These are phyloP conservation scores for Syritta pipiens DNA, from an alignment of 2,888 invertebrate genomes.

Conservation along the genomic window DNA sequence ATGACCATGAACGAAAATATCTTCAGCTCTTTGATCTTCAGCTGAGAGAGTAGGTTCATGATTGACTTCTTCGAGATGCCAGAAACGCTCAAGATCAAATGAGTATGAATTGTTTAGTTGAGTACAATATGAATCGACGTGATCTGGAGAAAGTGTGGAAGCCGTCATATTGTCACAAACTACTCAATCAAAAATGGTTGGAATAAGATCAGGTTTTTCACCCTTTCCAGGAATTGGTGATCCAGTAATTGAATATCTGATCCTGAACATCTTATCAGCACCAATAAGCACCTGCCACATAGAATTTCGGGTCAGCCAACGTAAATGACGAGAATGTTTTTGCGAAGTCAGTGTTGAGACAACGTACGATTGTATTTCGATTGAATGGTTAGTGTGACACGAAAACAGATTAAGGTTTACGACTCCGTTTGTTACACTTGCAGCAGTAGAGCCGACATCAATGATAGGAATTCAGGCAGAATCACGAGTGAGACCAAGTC, in stretches of 20 bases:
- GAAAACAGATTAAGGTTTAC: background rate
- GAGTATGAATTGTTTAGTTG: background rate
- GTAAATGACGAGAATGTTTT: background rate
- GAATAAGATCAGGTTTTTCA: background rate
- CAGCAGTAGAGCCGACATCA: no score
- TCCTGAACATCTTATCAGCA: background rate
- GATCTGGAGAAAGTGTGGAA: background rate
- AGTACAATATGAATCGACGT: background rate
- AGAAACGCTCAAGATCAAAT: slow-evolving; percentile 8
- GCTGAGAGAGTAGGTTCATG: background rate
- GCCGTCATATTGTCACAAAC: background rate
- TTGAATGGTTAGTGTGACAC: background rate
- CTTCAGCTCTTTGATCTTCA: slow-evolving; percentile 15
- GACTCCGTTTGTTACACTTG: slow-evolving; percentile 3
- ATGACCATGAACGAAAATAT: slow-evolving; percentile 1
- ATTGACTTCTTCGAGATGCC: slow-evolving; percentile 5
- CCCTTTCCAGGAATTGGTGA: no score
- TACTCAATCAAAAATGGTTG: background rate
- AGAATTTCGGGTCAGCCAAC: background rate
- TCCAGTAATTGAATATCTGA: background rate
- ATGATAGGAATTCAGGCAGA: no score
- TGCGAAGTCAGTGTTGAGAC: background rate
- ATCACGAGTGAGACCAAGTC: background rate
- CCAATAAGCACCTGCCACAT: background rate
- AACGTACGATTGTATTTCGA: background rate